A percentile compares a stretch with the other conserved stretches of the same genome.
Conservation (phyloP, 2,797 vertebrate genomes). For the Spheniscus humboldti region DNA sequence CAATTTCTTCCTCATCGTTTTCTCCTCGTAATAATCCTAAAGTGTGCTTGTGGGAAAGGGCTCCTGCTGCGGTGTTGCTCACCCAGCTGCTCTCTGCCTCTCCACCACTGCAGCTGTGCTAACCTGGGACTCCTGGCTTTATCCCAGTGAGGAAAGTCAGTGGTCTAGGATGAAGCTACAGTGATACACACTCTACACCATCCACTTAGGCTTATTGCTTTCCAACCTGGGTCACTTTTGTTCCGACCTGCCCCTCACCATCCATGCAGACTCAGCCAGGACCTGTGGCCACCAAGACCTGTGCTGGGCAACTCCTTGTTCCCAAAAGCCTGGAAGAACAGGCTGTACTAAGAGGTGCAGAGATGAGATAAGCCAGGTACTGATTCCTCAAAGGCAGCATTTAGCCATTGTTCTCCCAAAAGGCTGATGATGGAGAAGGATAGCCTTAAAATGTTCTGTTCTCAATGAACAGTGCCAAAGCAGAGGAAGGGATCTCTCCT, state of each 20-base stretch:
- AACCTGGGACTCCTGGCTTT: background rate
- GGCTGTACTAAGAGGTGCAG: background rate
- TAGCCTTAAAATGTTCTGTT: background rate
- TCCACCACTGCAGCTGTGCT: background rate
- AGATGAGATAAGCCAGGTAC: background rate
- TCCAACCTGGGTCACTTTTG: accelerated
- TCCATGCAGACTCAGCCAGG: background rate
- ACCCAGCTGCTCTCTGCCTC: background rate
- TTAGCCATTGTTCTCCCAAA: background rate
- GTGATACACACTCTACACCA: accelerated
- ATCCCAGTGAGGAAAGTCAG: background rate
- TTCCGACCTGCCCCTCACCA: background rate
- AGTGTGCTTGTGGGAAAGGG: background rate
- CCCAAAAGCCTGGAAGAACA: background rate
- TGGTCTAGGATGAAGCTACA: background rate
- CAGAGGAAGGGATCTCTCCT: background rate
- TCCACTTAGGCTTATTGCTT: background rate
- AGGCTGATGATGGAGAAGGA: background rate
- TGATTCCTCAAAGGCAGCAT: background rate
- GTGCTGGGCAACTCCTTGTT: background rate
- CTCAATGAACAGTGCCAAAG: background rate
- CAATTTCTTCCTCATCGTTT: background rate
- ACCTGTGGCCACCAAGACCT: background rate
- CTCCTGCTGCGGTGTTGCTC: accelerated
- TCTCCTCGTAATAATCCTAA: background rate